Base-by-base conservation (phyloP, 1,140 invertebrate species). In the Sinella curviseta region DNA sequence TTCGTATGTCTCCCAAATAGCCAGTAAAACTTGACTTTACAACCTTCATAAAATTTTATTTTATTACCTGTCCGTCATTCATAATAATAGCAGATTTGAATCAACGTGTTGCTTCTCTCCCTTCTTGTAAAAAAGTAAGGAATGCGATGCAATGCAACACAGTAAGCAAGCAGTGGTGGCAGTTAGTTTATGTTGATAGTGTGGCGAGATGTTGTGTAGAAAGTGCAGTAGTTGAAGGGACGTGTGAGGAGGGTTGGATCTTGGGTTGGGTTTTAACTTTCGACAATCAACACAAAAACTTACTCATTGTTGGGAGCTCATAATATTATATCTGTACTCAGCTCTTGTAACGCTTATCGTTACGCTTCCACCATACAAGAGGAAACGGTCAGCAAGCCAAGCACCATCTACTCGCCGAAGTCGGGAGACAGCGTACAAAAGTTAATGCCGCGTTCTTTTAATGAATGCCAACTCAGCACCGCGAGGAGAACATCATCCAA, bases 41-140 rank as follows among this genome's bases (percentile, higher is more conserved):
- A 70, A 70, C 65, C 65, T 70, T 70, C 65, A 70, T 70, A 70
- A 70, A 70, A 70, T 48, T 75, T 75, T 75, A 75, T 75, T 75
- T 75, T 75, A 75, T 48, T 75, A 77, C 54, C 31, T 33, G 39
- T 57, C 76, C 55, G 77, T 78, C 78, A 78, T 78, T 78, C 78
- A 78, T 36, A 78, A 78, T 74, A 78, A 74, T 73, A 78, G n/a
- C 3, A 24, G 65, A 70, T 70, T 70, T 70, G 65, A 70, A 70
- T 70, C 65, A 70, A 70, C 65, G 65, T 70, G 65, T 70, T 70
- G 65, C 65, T 70, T 20, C 39, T 48, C 31, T 70, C 24, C 55
- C 55, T 60, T 60, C n/a, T 60, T 48, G 4, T 48, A 48, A 48
- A 48, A 48, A n/a, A n/a, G n/a, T n/a, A n/a, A n/a, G n/a, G 39